A percentile compares a stretch with the other conserved stretches of the same genome.
Conservation (phyloP, 2,888 invertebrate species). For the Drosophila aldrichi region DNA sequence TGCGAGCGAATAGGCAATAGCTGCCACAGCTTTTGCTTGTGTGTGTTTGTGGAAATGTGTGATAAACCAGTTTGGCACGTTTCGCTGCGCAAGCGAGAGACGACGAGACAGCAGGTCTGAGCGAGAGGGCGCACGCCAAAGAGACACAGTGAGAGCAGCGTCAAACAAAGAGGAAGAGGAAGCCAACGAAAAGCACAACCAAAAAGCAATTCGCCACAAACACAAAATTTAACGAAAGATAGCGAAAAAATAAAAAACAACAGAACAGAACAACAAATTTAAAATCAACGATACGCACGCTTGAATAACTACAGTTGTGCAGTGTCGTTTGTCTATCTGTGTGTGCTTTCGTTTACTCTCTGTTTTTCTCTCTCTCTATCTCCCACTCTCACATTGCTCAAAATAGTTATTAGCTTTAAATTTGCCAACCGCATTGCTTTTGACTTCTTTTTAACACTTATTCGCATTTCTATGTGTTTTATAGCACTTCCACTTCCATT, state of each 20-base stretch:
- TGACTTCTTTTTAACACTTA: slow-evolving; percentile 51
- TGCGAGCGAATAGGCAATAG: slow-evolving; percentile 56
- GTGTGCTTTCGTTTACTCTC: not conserved
- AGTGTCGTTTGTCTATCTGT: slow-evolving; percentile 7
- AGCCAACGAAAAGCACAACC: slow-evolving; percentile 61
- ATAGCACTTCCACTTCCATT: slow-evolving; percentile 20
- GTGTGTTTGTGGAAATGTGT: slow-evolving; percentile 40
- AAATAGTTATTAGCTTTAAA: slow-evolving; percentile 29
- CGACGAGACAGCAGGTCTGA: slow-evolving; percentile 40
- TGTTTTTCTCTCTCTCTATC: not conserved
- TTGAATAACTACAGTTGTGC: slow-evolving; percentile 17
- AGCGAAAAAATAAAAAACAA: slow-evolving; percentile 5
- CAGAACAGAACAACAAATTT: slow-evolving; percentile 7
- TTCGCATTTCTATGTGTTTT: slow-evolving; percentile 34
- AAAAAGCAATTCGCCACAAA: slow-evolving; percentile 35
- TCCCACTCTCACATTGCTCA: not conserved
- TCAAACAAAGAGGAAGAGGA: slow-evolving; percentile 82
- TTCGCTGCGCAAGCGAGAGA: slow-evolving; percentile 69
- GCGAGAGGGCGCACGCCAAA: slow-evolving; percentile 34
- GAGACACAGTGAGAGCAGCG: slow-evolving; percentile 47
- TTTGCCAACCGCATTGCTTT: slow-evolving; percentile 28
- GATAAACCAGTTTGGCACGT: slow-evolving; percentile 79
- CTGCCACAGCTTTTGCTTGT: slow-evolving; percentile 23
- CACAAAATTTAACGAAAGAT: slow-evolving; percentile 37
- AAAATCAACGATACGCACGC: slow-evolving; percentile 15